Percentiles rank a stretch among this genome's conserved stretches.
phyloP scores from a whole-genome alignment of 92 coral and sea anemone genomes.

The Plumapathes pennacea region DNA sequence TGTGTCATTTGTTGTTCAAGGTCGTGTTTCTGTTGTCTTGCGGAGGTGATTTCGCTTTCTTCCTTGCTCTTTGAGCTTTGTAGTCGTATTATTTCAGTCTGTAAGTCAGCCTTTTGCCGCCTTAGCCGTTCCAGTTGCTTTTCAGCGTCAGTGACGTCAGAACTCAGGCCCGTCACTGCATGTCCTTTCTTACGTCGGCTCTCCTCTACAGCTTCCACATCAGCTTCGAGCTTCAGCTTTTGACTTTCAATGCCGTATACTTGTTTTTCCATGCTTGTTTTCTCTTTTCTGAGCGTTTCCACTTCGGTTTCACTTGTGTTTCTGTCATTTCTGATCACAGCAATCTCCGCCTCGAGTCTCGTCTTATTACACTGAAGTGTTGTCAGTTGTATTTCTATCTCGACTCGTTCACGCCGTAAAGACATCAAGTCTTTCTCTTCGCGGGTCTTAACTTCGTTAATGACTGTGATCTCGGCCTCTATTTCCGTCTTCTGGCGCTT shows the following conservation, averaged over 20 bases:
- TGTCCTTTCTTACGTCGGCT: slow-evolving; percentile 48
- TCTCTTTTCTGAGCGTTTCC: slow-evolving; percentile 43
- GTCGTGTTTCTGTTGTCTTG: slow-evolving; percentile 51
- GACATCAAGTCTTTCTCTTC: slow-evolving; percentile 65
- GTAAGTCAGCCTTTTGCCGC: slow-evolving; percentile 64
- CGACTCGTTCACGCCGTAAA: slow-evolving; percentile 69
- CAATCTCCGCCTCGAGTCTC: slow-evolving; percentile 65
- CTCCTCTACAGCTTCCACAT: slow-evolving; percentile 31
- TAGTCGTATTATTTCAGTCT: slow-evolving; percentile 59
- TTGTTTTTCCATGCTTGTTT: slow-evolving; percentile 59
- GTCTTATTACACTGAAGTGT: slow-evolving; percentile 73
- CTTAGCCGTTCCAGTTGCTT: slow-evolving; percentile 47
- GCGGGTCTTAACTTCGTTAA: slow-evolving; percentile 58
- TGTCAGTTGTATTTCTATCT: slow-evolving; percentile 67
- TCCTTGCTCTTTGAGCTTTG: slow-evolving; percentile 69
- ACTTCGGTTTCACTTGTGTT: slow-evolving; percentile 55
- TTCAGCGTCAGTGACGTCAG: slow-evolving; percentile 54
- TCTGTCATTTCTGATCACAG: slow-evolving; percentile 45
- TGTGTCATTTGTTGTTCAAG: slow-evolving; percentile 39
- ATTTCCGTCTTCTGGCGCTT: slow-evolving; percentile 75
- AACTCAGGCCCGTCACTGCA: slow-evolving; percentile 42
- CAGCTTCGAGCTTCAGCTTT: slow-evolving; percentile 61
- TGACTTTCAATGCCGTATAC: slow-evolving; percentile 61
- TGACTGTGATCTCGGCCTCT: slow-evolving; percentile 70
- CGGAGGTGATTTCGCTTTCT: slow-evolving; percentile 42